These are phyloP conservation scores for Ctenosaura bakeri DNA, from an alignment of 2,797 vertebrate genomes.

Conservation along the genomic window DNA sequence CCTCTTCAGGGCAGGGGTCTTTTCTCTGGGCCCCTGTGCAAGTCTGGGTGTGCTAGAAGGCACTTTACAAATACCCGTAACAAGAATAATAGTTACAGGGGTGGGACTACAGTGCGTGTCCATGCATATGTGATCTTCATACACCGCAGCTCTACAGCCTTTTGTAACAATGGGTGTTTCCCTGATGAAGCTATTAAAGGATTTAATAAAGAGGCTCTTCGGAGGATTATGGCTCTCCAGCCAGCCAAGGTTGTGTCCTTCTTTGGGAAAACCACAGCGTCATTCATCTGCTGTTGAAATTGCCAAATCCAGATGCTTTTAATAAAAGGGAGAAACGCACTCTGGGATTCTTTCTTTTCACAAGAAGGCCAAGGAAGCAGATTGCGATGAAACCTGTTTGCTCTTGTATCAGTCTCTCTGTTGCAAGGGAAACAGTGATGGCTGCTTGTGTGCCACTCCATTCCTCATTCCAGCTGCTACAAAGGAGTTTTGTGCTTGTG, in stretches of 20 bases:
- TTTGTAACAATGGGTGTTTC: neutral
- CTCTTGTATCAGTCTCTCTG: neutral
- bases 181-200: neutral
- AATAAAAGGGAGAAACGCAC: too few relatives aligned
- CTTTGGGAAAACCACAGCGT: neutral
- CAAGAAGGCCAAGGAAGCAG: neutral
- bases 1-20: neutral
- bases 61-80: too few relatives aligned
- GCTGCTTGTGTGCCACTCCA: neutral
- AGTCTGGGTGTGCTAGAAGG: neutral
- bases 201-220: neutral
- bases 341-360: neutral
- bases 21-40: neutral
- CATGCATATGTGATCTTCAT: too few relatives aligned
- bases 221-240: neutral
- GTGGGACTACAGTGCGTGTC: neutral
- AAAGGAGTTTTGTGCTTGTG: neutral
- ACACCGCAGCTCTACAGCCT: neutral
- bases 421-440: neutral
- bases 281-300: constrained; percentile 12
- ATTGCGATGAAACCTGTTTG: constrained; percentile 16
- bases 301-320: neutral
- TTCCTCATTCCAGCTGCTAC: neutral
- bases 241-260: neutral
- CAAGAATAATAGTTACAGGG: neutral